These are phyloP conservation scores for Cynoglossus semilaevis DNA, from an alignment of 2,113 vertebrate species.

Conservation along the genomic window DNA sequence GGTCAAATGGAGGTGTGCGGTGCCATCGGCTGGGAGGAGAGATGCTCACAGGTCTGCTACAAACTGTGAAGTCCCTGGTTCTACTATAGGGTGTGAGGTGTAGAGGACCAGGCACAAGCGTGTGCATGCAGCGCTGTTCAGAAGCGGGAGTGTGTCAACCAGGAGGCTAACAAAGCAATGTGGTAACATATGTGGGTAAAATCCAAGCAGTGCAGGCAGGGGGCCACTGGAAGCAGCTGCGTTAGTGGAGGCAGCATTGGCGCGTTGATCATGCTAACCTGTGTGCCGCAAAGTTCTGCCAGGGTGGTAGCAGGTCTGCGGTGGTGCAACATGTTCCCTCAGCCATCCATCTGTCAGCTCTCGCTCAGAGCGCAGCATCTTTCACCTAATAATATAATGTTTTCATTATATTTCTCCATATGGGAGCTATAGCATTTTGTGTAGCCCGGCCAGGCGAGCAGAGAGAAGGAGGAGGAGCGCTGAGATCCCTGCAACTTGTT, in stretches of 20 bases:
- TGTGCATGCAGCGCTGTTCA: constrained; percentile 35
- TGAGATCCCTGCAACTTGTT: constrained; percentile 43
- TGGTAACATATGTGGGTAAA: constrained; percentile 14
- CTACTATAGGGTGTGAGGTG: constrained; percentile 29
- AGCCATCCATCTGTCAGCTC: constrained; percentile 63
- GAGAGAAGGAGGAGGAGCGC: constrained; percentile 26
- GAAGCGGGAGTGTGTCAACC: constrained; percentile 17
- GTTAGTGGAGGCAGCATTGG: constrained; percentile 50
- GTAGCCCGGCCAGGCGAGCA: constrained; percentile 18
- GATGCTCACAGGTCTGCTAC: constrained; percentile 40
- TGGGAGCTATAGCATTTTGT: constrained; percentile 48
- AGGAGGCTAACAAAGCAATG: constrained; percentile 30
- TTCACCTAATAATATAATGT: constrained; percentile 57
- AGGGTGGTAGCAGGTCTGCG: constrained; percentile 57
- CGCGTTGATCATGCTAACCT: constrained; percentile 41
- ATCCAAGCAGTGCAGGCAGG: constrained; percentile 17
- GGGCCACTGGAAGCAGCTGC: constrained; percentile 47
- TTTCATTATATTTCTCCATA: constrained; percentile 62
- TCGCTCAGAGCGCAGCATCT: constrained; percentile 37
- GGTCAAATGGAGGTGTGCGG: constrained; percentile 9
- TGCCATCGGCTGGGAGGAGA: constrained; percentile 53
- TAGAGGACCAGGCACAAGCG: constrained; percentile 47
- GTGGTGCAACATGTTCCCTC: constrained; percentile 66
- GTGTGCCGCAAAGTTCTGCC: constrained; percentile 49
- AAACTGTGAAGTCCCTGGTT: constrained; percentile 50